Conservation (phyloP, 2,113 vertebrate genomes). For the Bombycilla garrulus region DNA sequence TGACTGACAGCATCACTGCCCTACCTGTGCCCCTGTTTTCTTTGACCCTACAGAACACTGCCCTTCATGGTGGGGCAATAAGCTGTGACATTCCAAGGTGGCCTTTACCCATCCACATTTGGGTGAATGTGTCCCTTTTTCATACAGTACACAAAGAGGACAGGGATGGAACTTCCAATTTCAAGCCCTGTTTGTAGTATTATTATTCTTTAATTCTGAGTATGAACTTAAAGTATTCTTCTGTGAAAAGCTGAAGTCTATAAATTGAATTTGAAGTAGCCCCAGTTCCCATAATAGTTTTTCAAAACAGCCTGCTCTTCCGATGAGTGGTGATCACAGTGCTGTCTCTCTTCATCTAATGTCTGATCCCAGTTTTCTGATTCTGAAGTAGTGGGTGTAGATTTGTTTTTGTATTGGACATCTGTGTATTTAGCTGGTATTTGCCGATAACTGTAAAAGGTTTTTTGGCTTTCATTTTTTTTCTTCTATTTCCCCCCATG, state of each 20-base stretch:
- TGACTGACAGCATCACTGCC: not conserved
- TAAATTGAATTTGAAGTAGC: not conserved
- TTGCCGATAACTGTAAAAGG: not conserved
- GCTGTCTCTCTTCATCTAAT: not conserved
- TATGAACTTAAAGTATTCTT: not conserved
- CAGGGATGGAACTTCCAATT: not conserved
- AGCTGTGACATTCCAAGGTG: accelerated
- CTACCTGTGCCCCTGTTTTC: not conserved
- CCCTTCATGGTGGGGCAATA: not conserved
- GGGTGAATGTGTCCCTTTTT: not conserved
- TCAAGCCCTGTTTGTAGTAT: not conserved
- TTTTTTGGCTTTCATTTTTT: not conserved
- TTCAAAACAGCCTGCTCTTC: not conserved
- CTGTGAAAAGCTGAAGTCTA: not conserved
- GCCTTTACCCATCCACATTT: accelerated
- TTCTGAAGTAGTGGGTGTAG: not conserved
- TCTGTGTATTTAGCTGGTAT: not conserved
- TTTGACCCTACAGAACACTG: accelerated
- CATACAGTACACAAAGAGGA: accelerated
- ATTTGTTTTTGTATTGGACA: not conserved
- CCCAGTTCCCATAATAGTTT: not conserved
- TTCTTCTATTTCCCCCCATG: accelerated
- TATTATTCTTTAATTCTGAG: not conserved
- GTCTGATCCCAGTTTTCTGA: not conserved
- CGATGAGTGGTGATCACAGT: not conserved